Conservation (phyloP, 2,113 vertebrate species). For the Carassius carassius region DNA sequence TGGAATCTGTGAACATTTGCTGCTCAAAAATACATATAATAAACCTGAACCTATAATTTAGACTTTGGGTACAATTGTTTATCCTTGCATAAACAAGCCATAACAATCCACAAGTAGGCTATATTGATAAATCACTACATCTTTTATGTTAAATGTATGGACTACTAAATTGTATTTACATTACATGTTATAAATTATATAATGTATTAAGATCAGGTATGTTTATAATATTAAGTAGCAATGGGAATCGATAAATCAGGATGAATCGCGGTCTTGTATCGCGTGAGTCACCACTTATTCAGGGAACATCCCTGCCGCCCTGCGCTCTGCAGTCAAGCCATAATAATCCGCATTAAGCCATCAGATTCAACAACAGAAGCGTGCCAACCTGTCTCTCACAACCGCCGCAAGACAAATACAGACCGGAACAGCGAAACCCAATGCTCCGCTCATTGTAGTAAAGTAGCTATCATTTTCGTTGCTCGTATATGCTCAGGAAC, state of each 20-base stretch:
- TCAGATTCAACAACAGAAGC: slow-evolving; percentile 57
- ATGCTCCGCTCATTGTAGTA: not conserved
- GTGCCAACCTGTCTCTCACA: slow-evolving; percentile 44
- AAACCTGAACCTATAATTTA: not conserved
- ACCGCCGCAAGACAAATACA: slow-evolving; percentile 18
- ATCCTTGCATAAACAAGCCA: not conserved
- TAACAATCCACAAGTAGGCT: not conserved
- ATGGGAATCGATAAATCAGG: not conserved
- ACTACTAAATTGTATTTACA: not conserved
- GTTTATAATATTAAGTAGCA: not conserved
- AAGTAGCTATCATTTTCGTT: not conserved
- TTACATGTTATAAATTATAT: not conserved
- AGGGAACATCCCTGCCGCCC: slow-evolving; percentile 48
- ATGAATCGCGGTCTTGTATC: slow-evolving; percentile 34
- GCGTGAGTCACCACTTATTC: slow-evolving; percentile 70
- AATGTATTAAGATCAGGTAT: not conserved
- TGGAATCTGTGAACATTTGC: not conserved
- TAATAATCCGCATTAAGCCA: slow-evolving; percentile 61
- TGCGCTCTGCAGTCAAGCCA: slow-evolving; percentile 62
- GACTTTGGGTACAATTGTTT: not conserved
- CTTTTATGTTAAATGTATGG: not conserved
- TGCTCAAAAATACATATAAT: not conserved
- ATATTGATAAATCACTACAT: not conserved
- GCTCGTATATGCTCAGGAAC: slow-evolving; percentile 4
- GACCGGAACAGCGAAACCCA: not conserved